Evolutionary conservation across 2,797 vertebrate genomes (phyloP).

Genomic region (Anolis apletophallus): DNA sequence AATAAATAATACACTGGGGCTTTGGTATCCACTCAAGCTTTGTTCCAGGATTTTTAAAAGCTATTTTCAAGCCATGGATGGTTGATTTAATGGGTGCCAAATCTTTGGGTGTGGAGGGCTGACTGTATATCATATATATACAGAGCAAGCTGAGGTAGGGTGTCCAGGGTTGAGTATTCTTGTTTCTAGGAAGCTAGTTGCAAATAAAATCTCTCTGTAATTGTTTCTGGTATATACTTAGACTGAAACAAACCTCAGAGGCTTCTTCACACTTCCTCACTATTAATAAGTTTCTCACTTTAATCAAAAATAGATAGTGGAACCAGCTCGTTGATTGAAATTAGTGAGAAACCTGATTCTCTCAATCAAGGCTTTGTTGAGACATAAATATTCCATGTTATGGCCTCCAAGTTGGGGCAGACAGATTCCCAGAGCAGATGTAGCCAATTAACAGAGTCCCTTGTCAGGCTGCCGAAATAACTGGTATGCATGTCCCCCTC

Average conservation of each 20-base stretch:
- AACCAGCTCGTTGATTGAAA: conserved; percentile 15
- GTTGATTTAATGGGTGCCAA: no score
- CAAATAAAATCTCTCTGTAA: conserved; percentile 34
- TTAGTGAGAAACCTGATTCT: conserved; percentile 25
- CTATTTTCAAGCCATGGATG: no score
- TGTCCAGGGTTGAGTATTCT: neutral
- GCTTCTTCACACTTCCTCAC: conserved; percentile 17
- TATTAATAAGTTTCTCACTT: conserved; percentile 8
- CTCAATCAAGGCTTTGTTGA: conserved; percentile 7
- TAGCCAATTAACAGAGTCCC: conserved; percentile 24
- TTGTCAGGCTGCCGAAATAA: conserved; percentile 33
- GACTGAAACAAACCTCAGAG: conserved; percentile 17
- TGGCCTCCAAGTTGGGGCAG: conserved; percentile 26
- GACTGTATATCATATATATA: neutral
- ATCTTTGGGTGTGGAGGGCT: no score
- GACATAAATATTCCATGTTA: fast-evolving
- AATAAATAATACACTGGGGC: no score
- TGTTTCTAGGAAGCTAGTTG: fast-evolving
- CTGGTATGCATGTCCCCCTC: conserved; percentile 2
- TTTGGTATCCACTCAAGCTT: no score
- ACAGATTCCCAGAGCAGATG: conserved; percentile 29
- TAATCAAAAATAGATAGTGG: conserved; percentile 27
- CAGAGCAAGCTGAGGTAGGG: neutral
- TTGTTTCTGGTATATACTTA: conserved; percentile 26
- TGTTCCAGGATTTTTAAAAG: no score